Percentiles rank a stretch among this genome's conserved stretches.
Evolutionary conservation across 1,140 invertebrate genomes (phyloP).

Genomic region (Macrostomum lignano): DNA sequence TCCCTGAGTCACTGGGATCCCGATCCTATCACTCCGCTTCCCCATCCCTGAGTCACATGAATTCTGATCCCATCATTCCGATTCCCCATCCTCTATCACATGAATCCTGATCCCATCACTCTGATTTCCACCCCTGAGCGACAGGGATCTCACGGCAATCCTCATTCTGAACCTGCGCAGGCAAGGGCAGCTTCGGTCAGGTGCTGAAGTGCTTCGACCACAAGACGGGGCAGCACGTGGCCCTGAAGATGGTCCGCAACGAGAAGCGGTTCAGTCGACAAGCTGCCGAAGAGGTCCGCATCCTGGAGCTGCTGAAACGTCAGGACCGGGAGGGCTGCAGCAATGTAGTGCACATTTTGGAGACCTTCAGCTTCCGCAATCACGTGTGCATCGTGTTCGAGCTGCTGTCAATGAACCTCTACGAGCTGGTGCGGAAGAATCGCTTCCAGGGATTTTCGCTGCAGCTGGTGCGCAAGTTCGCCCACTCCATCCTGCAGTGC

Average conservation of each 20-base stretch:
- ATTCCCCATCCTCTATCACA: too few species aligned
- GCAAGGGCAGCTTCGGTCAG: constrained; percentile 93
- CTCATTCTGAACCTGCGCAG: too few species aligned
- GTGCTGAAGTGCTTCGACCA: constrained; percentile 93
- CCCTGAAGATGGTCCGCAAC: constrained; percentile 87
- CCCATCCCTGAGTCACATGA: too few species aligned
- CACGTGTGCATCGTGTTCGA: constrained; percentile 99
- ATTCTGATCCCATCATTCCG: too few species aligned
- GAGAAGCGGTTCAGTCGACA: constrained; percentile 92
- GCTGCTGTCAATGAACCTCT: constrained; percentile 81
- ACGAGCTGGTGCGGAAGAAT: constrained; percentile 97
- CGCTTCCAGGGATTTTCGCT: constrained; percentile 93
- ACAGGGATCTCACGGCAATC: too few species aligned
- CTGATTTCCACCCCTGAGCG: too few species aligned
- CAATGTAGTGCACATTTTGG: constrained; percentile 97
- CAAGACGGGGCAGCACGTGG: constrained; percentile 66
- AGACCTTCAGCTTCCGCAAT: constrained; percentile 86
- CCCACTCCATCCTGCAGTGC: constrained; percentile 79
- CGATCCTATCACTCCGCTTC: too few species aligned
- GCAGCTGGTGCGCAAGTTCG: constrained; percentile 84
- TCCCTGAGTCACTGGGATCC: too few species aligned
- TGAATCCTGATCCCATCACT: too few species aligned
- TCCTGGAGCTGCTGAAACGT: constrained; percentile 69
- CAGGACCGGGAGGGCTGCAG: constrained; percentile 91
- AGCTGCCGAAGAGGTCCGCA: constrained; percentile 93